Evolutionary conservation across 2,113 vertebrate species (phyloP).

Genomic region (Chaetops frenatus): DNA sequence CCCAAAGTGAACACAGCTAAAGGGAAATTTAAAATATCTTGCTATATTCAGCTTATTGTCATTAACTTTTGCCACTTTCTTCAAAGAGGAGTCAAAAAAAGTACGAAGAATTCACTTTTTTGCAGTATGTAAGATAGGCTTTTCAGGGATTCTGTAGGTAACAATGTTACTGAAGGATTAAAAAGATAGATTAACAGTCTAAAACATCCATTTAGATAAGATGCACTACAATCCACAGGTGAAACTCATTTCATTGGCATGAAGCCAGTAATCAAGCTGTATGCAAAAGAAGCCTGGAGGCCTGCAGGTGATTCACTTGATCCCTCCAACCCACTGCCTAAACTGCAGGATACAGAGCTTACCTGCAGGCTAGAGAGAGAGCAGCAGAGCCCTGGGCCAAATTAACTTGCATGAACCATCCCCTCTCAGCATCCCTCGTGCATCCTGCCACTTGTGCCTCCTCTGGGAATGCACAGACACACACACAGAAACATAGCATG

Average conservation of each 20-base stretch:
- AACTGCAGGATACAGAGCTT: neutral
- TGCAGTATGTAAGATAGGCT: neutral
- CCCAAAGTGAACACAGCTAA: neutral
- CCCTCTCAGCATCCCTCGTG: fast-evolving
- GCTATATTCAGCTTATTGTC: neutral
- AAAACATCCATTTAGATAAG: neutral
- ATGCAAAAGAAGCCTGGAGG: neutral
- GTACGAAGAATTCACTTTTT: neutral
- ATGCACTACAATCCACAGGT: neutral
- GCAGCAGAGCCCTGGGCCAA: neutral
- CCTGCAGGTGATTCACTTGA: neutral
- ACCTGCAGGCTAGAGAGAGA: neutral
- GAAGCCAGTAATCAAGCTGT: neutral
- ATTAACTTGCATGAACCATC: neutral
- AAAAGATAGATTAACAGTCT: neutral
- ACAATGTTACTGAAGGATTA: neutral
- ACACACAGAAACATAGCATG: fast-evolving
- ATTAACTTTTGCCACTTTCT: neutral
- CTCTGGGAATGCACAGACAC: neutral
- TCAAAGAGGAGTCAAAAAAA: neutral
- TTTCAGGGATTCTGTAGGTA: neutral
- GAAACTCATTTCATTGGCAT: neutral
- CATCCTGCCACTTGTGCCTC: neutral
- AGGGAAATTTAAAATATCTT: neutral
- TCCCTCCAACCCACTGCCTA: neutral